Evolutionary conservation across 2,888 invertebrate species (phyloP), one percentile per base, ranked within the genome.

Genomic region (Galeopsomyia nigrocyanea): DNA sequence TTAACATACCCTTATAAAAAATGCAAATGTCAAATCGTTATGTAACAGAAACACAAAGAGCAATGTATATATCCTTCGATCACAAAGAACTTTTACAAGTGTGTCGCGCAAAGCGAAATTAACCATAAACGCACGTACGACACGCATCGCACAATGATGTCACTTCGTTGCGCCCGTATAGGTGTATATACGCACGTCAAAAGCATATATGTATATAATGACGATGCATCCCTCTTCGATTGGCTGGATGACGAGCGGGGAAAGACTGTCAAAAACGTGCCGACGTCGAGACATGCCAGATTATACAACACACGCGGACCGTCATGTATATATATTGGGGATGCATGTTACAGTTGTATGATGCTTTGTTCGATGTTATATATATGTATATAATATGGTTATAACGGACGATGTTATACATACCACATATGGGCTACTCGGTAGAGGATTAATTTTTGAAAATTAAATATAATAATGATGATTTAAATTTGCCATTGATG

Each of bases 351-450:
- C 10, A 13, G 39, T n/a, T 21, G 60, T 64, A 73, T 73, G 63
- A 58, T 73, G 55, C 60, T 68, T 68, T 63, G 71, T 68, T 68
- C 66, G 67, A 65, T 61, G 61, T 75, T 57, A 56, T 67, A 62
- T n/a, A n/a, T n/a, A 61, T 31, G 31, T 7, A n/a, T 26, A 26
- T 26, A 26, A 26, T 26, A 26, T 26, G 26, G 26, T 26, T 26
- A 26, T 39, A 39, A 39, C 39, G 5, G 39, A 13, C 26, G 39
- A 13, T 39, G 13, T 39, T 10, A n/a, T n/a, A 39, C 39, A 39
- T 5, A 7, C 39, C 39, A 39, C 39, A 39, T 39, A 39, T 39
- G 39, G 7, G 39, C 39, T 39, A 39, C 39, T 39, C 39, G 39
- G 39, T 39, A 39, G 13, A 39, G 39, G 13, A 39, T 10, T 39